Conservation (phyloP, 1,140 invertebrate species). For the Plutomurus gul region DNA sequence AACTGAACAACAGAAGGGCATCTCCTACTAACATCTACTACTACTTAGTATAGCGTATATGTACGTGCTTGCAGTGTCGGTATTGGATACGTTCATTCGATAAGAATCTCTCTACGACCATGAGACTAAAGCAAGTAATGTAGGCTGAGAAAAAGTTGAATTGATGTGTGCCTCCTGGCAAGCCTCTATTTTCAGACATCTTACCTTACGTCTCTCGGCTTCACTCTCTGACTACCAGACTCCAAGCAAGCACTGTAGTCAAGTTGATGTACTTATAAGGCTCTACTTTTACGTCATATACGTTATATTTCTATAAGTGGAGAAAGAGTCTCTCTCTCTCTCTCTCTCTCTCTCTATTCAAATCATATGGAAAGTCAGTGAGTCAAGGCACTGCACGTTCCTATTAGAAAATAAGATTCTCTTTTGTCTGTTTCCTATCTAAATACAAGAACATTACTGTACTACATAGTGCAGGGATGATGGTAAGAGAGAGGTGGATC, state of each 20-base stretch:
- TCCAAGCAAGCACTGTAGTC: no score
- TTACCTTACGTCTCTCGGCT: not conserved
- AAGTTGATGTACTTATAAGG: no score
- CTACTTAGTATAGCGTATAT: no score
- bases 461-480: no score
- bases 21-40: no score
- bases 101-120: constrained; percentile 1
- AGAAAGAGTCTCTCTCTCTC: no score
- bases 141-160: not conserved
- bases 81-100: not conserved
- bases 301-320: no score
- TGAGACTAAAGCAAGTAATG: not conserved
- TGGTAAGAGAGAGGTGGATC: no score
- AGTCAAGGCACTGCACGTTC: not conserved
- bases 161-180: constrained; percentile 6
- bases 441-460: constrained; percentile 9
- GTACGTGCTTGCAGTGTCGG: no score
- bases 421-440: constrained; percentile 14
- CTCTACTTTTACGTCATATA: no score
- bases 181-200: not conserved
- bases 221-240: not conserved
- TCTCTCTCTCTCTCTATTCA: not conserved
- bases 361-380: constrained; percentile 21
- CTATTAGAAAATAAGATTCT: not conserved
- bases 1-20: not conserved